Evolutionary conservation across 1,140 invertebrate species (phyloP).

Genomic region (Drosophila nannoptera): DNA sequence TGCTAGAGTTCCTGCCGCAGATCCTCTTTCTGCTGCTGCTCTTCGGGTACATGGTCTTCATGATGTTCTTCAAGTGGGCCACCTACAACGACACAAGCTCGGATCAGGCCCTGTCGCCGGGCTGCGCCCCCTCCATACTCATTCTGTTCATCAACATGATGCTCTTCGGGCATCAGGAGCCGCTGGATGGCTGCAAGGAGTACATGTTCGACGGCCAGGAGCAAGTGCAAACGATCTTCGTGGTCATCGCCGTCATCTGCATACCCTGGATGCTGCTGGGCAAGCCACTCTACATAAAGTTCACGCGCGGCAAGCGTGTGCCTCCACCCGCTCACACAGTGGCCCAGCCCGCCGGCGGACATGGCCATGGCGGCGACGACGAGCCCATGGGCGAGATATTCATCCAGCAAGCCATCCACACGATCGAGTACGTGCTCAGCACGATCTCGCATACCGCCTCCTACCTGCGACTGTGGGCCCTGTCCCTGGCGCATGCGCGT

Average conservation of each 20-base stretch:
- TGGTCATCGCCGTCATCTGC: constrained; percentile 88
- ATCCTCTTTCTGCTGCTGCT: constrained; percentile 92
- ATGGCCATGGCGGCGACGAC: constrained; percentile 79
- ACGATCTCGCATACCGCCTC: constrained; percentile 98
- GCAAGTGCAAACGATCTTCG: constrained; percentile 85
- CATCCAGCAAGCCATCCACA: constrained; percentile 96
- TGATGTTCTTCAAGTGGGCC: constrained; percentile 95
- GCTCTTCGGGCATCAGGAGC: constrained; percentile 81
- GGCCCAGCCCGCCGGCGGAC: constrained; percentile 7
- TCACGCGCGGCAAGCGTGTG: constrained; percentile 22
- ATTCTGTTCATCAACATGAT: constrained; percentile 97
- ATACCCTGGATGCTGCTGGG: constrained; percentile 95
- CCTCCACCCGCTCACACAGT: constrained; percentile 13
- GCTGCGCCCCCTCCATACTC: constrained; percentile 92
- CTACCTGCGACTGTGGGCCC: constrained; percentile 96
- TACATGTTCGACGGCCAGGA: constrained; percentile 88
- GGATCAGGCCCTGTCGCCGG: constrained; percentile 80
- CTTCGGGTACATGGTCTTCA: constrained; percentile 96
- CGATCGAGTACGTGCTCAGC: constrained; percentile 97
- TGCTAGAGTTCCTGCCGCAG: constrained; percentile 96
- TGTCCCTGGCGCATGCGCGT: constrained; percentile 96
- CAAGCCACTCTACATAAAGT: constrained; percentile 88
- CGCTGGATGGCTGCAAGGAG: constrained; percentile 82
- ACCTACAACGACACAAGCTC: constrained; percentile 83
- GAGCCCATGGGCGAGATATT: constrained; percentile 91